These are phyloP conservation scores for Mallotus villosus DNA, from an alignment of 2,797 vertebrate genomes.

Conservation along the genomic window DNA sequence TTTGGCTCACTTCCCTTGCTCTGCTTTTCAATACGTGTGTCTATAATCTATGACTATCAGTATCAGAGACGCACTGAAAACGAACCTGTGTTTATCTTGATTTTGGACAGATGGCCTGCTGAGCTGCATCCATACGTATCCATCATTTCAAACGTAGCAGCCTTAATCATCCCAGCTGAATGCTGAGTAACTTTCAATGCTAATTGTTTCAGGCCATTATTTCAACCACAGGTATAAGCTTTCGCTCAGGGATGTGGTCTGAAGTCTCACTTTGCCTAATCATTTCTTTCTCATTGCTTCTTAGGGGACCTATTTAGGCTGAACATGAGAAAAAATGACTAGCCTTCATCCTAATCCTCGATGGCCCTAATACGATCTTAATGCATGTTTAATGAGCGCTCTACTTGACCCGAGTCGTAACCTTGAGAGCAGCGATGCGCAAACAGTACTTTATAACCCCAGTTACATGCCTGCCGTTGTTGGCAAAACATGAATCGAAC, in stretches of 20 bases:
- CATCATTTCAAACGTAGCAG: too few species aligned
- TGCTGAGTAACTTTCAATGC: too few species aligned
- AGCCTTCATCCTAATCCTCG: background rate
- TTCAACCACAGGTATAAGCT: too few species aligned
- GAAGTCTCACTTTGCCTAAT: too few species aligned
- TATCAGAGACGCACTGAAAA: slow-evolving; percentile 56
- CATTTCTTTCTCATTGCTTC: too few species aligned
- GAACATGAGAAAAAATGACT: background rate
- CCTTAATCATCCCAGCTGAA: too few species aligned
- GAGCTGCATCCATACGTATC: background rate
- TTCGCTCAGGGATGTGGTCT: too few species aligned
- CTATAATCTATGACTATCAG: slow-evolving; percentile 57
- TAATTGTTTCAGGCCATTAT: too few species aligned
- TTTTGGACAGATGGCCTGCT: slow-evolving; percentile 48
- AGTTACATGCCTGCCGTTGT: background rate
- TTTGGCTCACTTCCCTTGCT: slow-evolving; percentile 62
- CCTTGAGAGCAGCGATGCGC: background rate
- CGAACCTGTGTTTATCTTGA: slow-evolving; percentile 37
- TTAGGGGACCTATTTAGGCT: too few species aligned
- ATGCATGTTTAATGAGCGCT: background rate
- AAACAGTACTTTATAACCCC: background rate
- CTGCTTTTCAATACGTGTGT: slow-evolving; percentile 17
- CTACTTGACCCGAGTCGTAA: background rate
- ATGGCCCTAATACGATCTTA: background rate
- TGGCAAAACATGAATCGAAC: background rate